Conservation (phyloP, 2,888 invertebrate genomes). For the Eupithecia inturbata region DNA sequence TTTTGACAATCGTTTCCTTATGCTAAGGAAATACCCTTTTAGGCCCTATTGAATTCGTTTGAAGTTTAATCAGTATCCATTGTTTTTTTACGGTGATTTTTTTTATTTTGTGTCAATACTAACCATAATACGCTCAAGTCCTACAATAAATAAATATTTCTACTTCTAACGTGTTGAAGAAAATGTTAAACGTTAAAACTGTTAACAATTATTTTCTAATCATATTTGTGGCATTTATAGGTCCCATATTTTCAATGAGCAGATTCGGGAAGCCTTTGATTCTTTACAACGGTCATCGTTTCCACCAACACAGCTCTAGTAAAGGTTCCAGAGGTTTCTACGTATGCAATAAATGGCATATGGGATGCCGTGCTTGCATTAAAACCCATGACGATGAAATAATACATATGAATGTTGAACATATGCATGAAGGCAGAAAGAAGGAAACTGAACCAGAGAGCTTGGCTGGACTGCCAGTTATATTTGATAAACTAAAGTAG, state of each 20-base stretch:
- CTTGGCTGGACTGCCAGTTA: neutral
- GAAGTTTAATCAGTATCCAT: too few species aligned
- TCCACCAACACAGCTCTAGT: slow-evolving; percentile 33
- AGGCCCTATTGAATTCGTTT: too few species aligned
- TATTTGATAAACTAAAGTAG: neutral
- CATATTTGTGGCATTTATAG: slow-evolving; percentile 11
- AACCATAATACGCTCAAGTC: too few species aligned
- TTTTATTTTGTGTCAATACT: too few species aligned
- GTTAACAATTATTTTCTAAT: neutral
- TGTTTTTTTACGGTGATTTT: too few species aligned
- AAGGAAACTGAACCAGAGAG: neutral
- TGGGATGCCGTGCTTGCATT: slow-evolving; percentile 53
- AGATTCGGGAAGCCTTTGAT: slow-evolving; percentile 60
- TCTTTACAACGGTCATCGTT: slow-evolving; percentile 28
- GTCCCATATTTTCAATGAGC: slow-evolving; percentile 41
- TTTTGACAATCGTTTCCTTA: too few species aligned
- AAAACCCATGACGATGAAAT: slow-evolving; percentile 47
- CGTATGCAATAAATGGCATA: slow-evolving; percentile 43
- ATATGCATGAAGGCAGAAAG: slow-evolving; percentile 15
- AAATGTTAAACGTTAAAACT: neutral
- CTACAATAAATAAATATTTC: neutral
- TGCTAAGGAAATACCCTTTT: too few species aligned
- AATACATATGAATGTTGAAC: slow-evolving; percentile 33
- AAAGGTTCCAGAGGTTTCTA: slow-evolving; percentile 28
- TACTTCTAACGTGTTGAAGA: neutral